These are phyloP conservation scores for Eurytoma adleriae DNA, from an alignment of 2,888 invertebrate species.

Conservation along the genomic window DNA sequence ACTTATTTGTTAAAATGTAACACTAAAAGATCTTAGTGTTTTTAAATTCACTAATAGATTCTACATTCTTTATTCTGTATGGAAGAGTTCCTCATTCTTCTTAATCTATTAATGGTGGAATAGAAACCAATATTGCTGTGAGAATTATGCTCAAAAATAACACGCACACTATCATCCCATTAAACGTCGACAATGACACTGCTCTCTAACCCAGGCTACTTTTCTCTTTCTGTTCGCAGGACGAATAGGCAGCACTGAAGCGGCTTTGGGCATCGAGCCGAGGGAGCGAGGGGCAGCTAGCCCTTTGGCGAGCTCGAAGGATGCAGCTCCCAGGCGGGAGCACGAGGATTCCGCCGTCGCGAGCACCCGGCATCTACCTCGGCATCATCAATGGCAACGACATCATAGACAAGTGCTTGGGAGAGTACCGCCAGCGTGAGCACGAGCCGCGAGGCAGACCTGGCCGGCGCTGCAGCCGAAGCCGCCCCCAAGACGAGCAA, in stretches of 20 bases:
- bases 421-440: neutral
- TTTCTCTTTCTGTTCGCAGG: slow-evolving; percentile 58
- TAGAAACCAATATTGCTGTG: too few species aligned
- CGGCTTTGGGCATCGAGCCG: slow-evolving; percentile 67
- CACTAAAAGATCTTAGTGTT: too few species aligned
- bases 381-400: slow-evolving; percentile 68
- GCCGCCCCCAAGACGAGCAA: slow-evolving; percentile 22
- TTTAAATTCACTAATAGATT: too few species aligned
- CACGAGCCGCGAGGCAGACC: slow-evolving; percentile 53
- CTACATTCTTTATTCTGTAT: too few species aligned
- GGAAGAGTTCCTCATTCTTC: too few species aligned
- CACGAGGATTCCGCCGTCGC: slow-evolving; percentile 73
- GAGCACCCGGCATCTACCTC: slow-evolving; percentile 70
- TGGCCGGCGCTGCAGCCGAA: slow-evolving; percentile 57
- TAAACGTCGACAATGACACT: too few species aligned
- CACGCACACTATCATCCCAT: too few species aligned
- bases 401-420: slow-evolving; percentile 61
- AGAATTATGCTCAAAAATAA: too few species aligned
- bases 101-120: too few species aligned
- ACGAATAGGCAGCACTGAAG: slow-evolving; percentile 57
- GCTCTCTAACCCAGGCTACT: neutral
- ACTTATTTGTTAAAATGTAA: too few species aligned
- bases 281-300: slow-evolving; percentile 74
- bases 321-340: slow-evolving; percentile 77
- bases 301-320: slow-evolving; percentile 76